These are phyloP conservation scores for Papilio gigon DNA, from an alignment of 2,888 invertebrate genomes.

Conservation along the genomic window DNA sequence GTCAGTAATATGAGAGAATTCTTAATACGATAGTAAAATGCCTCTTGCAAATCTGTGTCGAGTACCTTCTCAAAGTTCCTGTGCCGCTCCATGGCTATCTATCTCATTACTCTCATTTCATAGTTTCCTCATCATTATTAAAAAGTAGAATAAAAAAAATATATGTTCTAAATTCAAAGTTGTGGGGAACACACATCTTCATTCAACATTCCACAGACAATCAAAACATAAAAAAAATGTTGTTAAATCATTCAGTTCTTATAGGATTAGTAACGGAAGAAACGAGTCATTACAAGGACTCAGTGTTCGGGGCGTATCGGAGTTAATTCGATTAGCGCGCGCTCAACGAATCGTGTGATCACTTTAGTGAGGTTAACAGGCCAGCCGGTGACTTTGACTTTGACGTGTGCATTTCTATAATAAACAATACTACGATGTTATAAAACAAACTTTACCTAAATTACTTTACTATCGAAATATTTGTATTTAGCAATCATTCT, in stretches of 20 bases:
- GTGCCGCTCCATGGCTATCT: not conserved
- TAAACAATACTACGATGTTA: not conserved
- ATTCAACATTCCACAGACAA: no score
- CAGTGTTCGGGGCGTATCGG: constrained; percentile 63
- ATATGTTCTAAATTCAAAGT: no score
- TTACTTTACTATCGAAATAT: not conserved
- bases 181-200: no score
- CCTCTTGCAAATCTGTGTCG: constrained; percentile 28
- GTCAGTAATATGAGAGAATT: not conserved
- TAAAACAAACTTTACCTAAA: not conserved
- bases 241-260: not conserved
- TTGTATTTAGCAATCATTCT: not conserved
- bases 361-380: constrained; percentile 64
- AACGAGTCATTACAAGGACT: constrained; percentile 65
- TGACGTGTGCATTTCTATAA: constrained; percentile 53
- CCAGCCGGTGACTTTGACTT: constrained; percentile 50
- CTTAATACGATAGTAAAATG: constrained; percentile 21
- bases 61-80: constrained; percentile 13
- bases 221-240: no score
- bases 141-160: no score
- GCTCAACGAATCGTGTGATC: constrained; percentile 78
- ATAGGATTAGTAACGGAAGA: constrained; percentile 45
- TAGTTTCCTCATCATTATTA: no score
- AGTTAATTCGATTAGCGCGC: constrained; percentile 77
- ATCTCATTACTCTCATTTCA: constrained; percentile 12